A percentile compares a stretch with the other conserved stretches of the same genome.
These are phyloP conservation scores for Archaeoteleia sp. DNA, from an alignment of 2,888 invertebrate species.

Conservation along the genomic window DNA sequence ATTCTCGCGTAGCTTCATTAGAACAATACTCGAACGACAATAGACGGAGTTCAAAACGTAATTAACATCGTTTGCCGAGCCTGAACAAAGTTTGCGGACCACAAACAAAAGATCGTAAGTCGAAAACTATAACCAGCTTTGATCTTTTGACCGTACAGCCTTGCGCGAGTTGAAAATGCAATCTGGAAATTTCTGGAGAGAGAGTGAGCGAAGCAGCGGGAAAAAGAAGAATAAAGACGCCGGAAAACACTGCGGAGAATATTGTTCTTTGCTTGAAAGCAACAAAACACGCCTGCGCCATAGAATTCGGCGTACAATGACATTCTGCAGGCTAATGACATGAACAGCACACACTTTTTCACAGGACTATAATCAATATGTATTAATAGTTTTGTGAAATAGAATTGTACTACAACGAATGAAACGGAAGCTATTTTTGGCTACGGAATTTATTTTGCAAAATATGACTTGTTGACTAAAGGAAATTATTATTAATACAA, in stretches of 20 bases:
- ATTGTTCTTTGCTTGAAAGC: slow-evolving; percentile 27
- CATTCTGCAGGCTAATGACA: slow-evolving; percentile 22
- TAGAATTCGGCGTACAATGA: slow-evolving; percentile 28
- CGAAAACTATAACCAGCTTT: slow-evolving; percentile 47
- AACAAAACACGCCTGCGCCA: slow-evolving; percentile 23
- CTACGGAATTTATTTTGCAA: no score
- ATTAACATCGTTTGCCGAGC: slow-evolving; percentile 45
- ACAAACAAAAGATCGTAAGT: slow-evolving; percentile 46
- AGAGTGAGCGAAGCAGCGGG: not conserved
- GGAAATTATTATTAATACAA: no score
- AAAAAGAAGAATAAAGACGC: slow-evolving; percentile 19
- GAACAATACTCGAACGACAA: slow-evolving; percentile 40
- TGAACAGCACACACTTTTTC: slow-evolving; percentile 6
- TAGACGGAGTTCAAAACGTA: slow-evolving; percentile 43
- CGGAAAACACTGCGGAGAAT: slow-evolving; percentile 14
- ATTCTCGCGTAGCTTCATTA: slow-evolving; percentile 33
- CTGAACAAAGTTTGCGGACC: slow-evolving; percentile 38
- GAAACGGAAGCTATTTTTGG: no score
- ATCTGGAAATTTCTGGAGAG: slow-evolving; percentile 30
- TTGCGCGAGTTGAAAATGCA: slow-evolving; percentile 12
- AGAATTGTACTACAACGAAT: no score
- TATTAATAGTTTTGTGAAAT: no score
- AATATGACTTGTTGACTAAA: no score
- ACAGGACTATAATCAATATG: no score
- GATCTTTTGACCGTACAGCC: slow-evolving; percentile 42